Percentiles rank a stretch among this genome's conserved stretches.
phyloP scores from a whole-genome alignment of 2,797 vertebrate species.

The Alcedo quadribrachys region DNA sequence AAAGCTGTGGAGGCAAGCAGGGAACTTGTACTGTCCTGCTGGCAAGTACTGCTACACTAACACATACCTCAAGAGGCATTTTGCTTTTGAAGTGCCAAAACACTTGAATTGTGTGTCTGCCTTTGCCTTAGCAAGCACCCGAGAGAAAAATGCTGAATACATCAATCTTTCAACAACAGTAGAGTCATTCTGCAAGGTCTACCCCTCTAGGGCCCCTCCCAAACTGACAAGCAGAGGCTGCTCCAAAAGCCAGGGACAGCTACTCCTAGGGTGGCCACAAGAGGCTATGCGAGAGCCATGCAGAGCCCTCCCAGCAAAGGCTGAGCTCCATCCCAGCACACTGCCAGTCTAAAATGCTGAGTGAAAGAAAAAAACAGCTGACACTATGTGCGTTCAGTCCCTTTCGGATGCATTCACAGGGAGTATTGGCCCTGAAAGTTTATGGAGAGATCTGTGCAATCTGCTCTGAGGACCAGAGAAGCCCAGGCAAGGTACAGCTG shows the following conservation, averaged over 20 bases:
- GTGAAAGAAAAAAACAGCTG: neutral
- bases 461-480: neutral
- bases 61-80: neutral
- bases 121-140: neutral
- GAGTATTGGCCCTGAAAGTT: neutral
- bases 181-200: neutral
- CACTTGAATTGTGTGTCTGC: accelerated
- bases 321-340: neutral
- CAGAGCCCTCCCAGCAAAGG: neutral
- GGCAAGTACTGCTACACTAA: neutral
- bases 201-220: neutral
- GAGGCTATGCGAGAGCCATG: slow-evolving; percentile 42
- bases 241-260: neutral
- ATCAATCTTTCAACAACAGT: neutral
- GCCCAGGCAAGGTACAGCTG: neutral
- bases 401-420: neutral
- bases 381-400: neutral
- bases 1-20: neutral
- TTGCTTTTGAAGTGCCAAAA: neutral
- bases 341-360: neutral
- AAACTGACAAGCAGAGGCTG: neutral
- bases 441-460: neutral
- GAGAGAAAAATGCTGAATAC: neutral
- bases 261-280: slow-evolving; percentile 16
- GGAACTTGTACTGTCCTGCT: neutral